phyloP scores from a whole-genome alignment of 2,113 vertebrate species.

The Lota lota region DNA sequence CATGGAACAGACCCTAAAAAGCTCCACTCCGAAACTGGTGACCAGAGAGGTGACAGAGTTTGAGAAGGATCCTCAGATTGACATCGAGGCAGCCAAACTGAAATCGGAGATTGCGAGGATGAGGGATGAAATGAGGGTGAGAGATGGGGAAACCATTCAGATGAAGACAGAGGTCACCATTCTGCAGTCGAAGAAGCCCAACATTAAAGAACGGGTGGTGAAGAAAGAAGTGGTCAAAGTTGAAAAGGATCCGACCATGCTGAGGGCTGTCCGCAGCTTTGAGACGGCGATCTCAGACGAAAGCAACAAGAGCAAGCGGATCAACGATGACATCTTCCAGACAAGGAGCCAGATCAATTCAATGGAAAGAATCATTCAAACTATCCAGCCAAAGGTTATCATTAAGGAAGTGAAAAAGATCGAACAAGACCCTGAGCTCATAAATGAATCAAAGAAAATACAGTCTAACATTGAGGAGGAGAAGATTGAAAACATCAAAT shows the following conservation, averaged over 20 bases:
- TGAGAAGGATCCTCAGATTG: slow-evolving; percentile 86
- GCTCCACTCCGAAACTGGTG: slow-evolving; percentile 76
- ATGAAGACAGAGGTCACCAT: slow-evolving; percentile 79
- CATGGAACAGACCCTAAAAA: slow-evolving; percentile 74
- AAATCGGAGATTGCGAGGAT: slow-evolving; percentile 75
- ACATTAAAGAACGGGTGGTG: slow-evolving; percentile 84
- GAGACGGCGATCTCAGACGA: slow-evolving; percentile 81
- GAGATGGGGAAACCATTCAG: slow-evolving; percentile 67
- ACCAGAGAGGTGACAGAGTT: slow-evolving; percentile 93
- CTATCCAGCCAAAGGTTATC: slow-evolving; percentile 84
- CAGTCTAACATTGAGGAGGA: slow-evolving; percentile 74
- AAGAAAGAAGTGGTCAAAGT: slow-evolving; percentile 90
- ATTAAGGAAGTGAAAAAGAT: slow-evolving; percentile 90
- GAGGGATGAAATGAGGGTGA: slow-evolving; percentile 65
- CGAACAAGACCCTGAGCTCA: slow-evolving; percentile 84
- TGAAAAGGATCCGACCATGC: slow-evolving; percentile 86
- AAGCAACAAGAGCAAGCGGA: slow-evolving; percentile 63
- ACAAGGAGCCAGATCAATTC: slow-evolving; percentile 77
- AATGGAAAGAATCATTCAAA: slow-evolving; percentile 84
- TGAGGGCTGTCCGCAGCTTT: slow-evolving; percentile 76
- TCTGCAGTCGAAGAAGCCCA: slow-evolving; percentile 80
- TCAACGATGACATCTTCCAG: slow-evolving; percentile 74
- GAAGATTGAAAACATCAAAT: slow-evolving; percentile 60
- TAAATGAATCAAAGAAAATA: slow-evolving; percentile 77
- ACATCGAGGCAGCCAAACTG: slow-evolving; percentile 77